These are phyloP conservation scores for Carapus acus DNA, from an alignment of 2,797 vertebrate species.

Conservation along the genomic window DNA sequence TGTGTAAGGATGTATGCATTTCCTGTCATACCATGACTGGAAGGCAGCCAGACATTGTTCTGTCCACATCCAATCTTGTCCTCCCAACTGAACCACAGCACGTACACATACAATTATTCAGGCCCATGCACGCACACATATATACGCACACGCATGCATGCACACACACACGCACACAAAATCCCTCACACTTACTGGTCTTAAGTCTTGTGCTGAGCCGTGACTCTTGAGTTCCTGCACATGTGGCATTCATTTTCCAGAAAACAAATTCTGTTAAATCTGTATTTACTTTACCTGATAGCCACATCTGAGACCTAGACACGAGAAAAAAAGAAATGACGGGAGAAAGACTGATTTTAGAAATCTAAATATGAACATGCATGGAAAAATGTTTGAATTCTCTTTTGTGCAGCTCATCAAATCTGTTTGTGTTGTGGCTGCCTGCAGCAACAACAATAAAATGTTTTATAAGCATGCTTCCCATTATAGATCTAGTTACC, in stretches of 20 bases:
- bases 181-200: conserved; percentile 54
- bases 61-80: conserved; percentile 42
- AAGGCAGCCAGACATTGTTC: conserved; percentile 43
- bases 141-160: conserved; percentile 1
- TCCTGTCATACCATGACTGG: conserved; percentile 53
- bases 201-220: conserved; percentile 60
- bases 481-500: conserved; percentile 12
- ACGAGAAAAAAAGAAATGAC: conserved; percentile 8
- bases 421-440: conserved; percentile 15
- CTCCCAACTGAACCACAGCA: conserved; percentile 40
- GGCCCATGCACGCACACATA: conserved; percentile 11
- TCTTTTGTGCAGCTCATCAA: background rate
- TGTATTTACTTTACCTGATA: conserved; percentile 60
- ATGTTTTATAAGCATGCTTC: conserved; percentile 14
- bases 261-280: conserved; percentile 62
- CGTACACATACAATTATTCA: conserved; percentile 40
- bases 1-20: conserved; percentile 50
- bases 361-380: conserved; percentile 25
- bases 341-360: conserved; percentile 13
- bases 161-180: conserved; percentile 19
- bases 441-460: conserved; percentile 16
- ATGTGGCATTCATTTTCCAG: conserved; percentile 62
- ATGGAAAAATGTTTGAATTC: conserved; percentile 9
- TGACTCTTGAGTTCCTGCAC: conserved; percentile 61
- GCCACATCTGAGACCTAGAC: conserved; percentile 35